Evolutionary conservation across 2,113 vertebrate genomes (phyloP).

Genomic region (Lophura nycthemera): DNA sequence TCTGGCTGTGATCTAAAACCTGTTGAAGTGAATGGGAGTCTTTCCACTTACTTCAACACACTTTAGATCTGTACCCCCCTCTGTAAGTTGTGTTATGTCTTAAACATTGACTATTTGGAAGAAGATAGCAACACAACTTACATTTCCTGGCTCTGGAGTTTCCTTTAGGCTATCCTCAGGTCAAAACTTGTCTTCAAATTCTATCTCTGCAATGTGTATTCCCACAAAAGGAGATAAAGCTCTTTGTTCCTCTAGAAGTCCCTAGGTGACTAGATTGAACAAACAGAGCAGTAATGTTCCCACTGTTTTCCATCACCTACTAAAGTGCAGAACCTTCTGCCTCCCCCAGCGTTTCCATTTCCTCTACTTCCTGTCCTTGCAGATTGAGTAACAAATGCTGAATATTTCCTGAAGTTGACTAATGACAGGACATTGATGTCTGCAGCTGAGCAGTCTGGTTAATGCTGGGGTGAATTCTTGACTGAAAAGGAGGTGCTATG

Average conservation of each 20-base stretch:
- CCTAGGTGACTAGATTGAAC: conserved; percentile 70
- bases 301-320: conserved; percentile 76
- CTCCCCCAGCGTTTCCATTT: conserved; percentile 79
- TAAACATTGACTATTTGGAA: conserved; percentile 30
- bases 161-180: conserved; percentile 43
- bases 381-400: conserved; percentile 78
- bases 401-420: conserved; percentile 82
- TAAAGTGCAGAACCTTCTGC: conserved; percentile 78
- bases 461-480: conserved; percentile 31
- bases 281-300: conserved; percentile 74
- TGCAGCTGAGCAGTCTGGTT: conserved; percentile 61
- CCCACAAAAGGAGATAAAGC: conserved; percentile 70
- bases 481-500: conserved; percentile 34
- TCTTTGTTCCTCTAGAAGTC: conserved; percentile 68
- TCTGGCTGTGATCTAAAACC: conserved; percentile 9
- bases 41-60: not conserved
- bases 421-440: conserved; percentile 81
- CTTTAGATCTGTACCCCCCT: not conserved
- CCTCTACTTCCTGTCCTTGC: conserved; percentile 78
- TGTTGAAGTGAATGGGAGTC: not conserved
- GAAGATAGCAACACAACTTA: conserved; percentile 18
- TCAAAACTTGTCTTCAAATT: conserved; percentile 67
- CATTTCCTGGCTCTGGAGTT: conserved; percentile 11
- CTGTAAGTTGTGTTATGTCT: not conserved
- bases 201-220: conserved; percentile 65